A percentile compares a stretch with the other conserved stretches of the same genome.
phyloP scores from a whole-genome alignment of 1,140 invertebrate genomes.

The Laodelphax striatellus region DNA sequence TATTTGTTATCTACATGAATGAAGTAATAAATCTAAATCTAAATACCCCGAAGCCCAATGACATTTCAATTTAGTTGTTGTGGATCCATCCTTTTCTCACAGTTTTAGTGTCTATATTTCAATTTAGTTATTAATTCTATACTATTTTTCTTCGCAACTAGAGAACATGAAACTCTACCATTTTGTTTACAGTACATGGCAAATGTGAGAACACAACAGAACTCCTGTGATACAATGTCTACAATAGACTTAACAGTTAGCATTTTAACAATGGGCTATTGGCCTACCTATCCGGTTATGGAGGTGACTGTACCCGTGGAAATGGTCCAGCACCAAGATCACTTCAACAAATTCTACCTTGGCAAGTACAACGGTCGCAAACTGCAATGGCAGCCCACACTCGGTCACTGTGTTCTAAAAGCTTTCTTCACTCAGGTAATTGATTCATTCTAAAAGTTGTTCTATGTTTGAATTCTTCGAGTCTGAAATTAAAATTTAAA shows the following conservation, averaged over 20 bases:
- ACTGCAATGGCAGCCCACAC: slow-evolving; percentile 91
- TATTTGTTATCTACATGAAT: no score
- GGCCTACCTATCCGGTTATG: slow-evolving; percentile 90
- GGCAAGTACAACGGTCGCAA: slow-evolving; percentile 95
- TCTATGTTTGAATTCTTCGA: no score
- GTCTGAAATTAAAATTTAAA: no score
- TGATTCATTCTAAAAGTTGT: no score
- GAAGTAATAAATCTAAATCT: no score
- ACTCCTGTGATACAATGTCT: slow-evolving; percentile 27
- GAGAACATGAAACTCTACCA: not conserved
- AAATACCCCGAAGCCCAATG: no score
- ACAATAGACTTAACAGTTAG: slow-evolving; percentile 85
- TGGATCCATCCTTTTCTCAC: no score
- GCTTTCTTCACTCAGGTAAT: slow-evolving; percentile 72
- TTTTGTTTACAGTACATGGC: slow-evolving; percentile 35
- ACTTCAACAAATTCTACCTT: slow-evolving; percentile 96
- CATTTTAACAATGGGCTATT: slow-evolving; percentile 97
- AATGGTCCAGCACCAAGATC: slow-evolving; percentile 87
- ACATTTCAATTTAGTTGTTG: no score
- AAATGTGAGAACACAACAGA: slow-evolving; percentile 42
- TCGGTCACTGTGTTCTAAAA: slow-evolving; percentile 91
- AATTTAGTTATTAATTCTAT: no score
- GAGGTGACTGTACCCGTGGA: slow-evolving; percentile 85
- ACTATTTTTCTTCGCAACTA: not conserved
- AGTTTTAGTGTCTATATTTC: no score